Conservation (phyloP, 2,888 invertebrate genomes). For the Caenorhabditis plicata region DNA sequence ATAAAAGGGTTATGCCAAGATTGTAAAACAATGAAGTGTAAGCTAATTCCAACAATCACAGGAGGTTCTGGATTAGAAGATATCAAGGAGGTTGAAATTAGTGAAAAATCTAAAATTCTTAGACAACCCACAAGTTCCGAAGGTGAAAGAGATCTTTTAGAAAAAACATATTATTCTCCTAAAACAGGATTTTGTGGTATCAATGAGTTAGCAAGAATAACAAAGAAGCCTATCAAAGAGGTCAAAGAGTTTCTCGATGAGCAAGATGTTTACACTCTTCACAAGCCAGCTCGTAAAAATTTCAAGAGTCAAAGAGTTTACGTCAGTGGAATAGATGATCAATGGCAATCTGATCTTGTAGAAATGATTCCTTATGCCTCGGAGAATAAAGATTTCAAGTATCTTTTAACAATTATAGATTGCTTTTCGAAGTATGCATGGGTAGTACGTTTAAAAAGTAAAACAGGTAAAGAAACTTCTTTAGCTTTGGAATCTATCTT, state of each 20-base stretch:
- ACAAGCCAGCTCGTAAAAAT: conserved; percentile 42
- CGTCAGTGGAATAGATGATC: conserved; percentile 34
- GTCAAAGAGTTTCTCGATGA: conserved; percentile 30
- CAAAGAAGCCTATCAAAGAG: conserved; percentile 10
- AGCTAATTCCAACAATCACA: conserved; percentile 28
- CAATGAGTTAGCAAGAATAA: conserved; percentile 19
- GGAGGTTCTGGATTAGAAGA: conserved; percentile 24
- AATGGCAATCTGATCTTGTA: conserved; percentile 45
- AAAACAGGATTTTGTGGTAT: conserved; percentile 32
- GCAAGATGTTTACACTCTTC: conserved; percentile 42
- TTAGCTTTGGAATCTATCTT: conserved; percentile 38
- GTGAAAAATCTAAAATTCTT: conserved; percentile 6
- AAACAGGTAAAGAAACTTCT: conserved; percentile 44
- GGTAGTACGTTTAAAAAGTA: conserved; percentile 37
- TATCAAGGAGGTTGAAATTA: conserved; percentile 20
- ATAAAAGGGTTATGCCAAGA: conserved; percentile 21
- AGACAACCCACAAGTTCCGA: conserved; percentile 6
- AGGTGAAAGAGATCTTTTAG: conserved; percentile 16
- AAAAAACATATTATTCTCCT: conserved; percentile 30
- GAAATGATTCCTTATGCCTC: conserved; percentile 36
- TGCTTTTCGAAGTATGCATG: conserved; percentile 46
- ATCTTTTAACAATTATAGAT: conserved; percentile 23
- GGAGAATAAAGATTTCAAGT: conserved; percentile 40
- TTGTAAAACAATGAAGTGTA: conserved; percentile 33
- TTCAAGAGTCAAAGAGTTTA: conserved; percentile 41